Base-by-base conservation (phyloP, 2,888 invertebrate genomes). In the Brachynemurus nebulosus region DNA sequence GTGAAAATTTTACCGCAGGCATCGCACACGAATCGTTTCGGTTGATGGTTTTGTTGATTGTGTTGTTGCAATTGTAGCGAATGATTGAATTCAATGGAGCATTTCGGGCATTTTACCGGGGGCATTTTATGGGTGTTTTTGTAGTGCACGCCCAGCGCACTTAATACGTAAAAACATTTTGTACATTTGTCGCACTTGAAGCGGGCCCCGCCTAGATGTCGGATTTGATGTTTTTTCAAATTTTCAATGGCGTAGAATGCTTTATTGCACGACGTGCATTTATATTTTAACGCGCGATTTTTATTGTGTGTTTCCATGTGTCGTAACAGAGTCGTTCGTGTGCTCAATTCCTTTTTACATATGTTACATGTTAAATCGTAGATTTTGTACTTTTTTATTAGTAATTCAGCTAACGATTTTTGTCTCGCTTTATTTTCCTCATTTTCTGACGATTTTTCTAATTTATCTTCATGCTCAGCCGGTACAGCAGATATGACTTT, bases 201-300 rank as follows among this genome's bases (percentile, higher is more conserved):
- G 4, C 18, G 14, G 7, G 17, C 27, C 23, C 11, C 23, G 4
- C 40, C 40, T 14, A 25, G 14, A 40, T 40, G 40, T 11, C 40
- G 14, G 9, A 12, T 23, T 27, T 25, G 17, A 16, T 40, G 40
- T 17, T 40, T 40, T 9, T 23, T 40, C 9, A 40, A 25, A 16
- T 25, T 40, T 3, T 27, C 40, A n/a, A 16, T 20, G 4, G 23
- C 40, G 17, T 14, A 21, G 27, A 40, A 40, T 2, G 17, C 40
- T 40, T 40, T 40, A 25, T 23, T 40, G 9, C 40, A 40, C 2
- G 27, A 11, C 17, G 40, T 16, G 17, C 40, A 40, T 36, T 17
- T 12, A 36, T 18, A 17, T 18, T 18, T 17, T 18, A 36, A 36
- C 5, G n/a, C 19, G 5, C 36, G 12, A 36, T 19, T 36, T 11